Evolutionary conservation across 2,113 vertebrate genomes (phyloP).

Genomic region (Acrocephalus arundinaceus): DNA sequence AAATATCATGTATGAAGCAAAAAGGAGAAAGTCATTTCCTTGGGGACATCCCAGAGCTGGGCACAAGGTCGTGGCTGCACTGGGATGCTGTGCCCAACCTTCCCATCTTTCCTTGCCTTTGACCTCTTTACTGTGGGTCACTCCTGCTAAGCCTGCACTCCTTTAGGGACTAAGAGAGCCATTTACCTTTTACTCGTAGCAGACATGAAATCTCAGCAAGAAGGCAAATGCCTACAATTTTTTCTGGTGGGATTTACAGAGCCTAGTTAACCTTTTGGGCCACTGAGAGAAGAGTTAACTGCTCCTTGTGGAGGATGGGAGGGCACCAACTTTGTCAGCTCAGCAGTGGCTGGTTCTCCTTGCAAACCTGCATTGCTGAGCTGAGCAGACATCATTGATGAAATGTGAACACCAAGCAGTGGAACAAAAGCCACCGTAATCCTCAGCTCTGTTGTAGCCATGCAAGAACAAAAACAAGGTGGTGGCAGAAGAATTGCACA

Average conservation of each 20-base stretch:
- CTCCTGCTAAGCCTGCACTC: neutral
- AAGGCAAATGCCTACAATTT: neutral
- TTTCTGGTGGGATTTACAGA: conserved; percentile 1
- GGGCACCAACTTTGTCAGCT: conserved; percentile 37
- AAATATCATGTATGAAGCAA: neutral
- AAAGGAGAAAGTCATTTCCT: neutral
- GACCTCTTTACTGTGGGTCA: neutral
- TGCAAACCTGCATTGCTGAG: conserved; percentile 12
- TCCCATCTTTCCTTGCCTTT: neutral
- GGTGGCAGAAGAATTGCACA: neutral
- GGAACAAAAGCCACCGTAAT: neutral
- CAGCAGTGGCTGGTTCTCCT: conserved; percentile 19
- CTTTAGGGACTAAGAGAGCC: neutral
- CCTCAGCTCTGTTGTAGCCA: neutral
- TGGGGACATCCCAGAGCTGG: neutral
- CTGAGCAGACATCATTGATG: neutral
- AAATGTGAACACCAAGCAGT: neutral
- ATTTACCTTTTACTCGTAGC: neutral
- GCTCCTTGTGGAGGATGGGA: neutral
- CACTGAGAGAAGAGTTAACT: neutral
- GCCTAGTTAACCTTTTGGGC: neutral
- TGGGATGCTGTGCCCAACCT: neutral
- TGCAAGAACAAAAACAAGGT: conserved; percentile 17
- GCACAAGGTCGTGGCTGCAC: neutral
- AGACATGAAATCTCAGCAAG: neutral